Evolutionary conservation across 2,888 invertebrate species (phyloP).

Genomic region (Ectemnius lituratus): DNA sequence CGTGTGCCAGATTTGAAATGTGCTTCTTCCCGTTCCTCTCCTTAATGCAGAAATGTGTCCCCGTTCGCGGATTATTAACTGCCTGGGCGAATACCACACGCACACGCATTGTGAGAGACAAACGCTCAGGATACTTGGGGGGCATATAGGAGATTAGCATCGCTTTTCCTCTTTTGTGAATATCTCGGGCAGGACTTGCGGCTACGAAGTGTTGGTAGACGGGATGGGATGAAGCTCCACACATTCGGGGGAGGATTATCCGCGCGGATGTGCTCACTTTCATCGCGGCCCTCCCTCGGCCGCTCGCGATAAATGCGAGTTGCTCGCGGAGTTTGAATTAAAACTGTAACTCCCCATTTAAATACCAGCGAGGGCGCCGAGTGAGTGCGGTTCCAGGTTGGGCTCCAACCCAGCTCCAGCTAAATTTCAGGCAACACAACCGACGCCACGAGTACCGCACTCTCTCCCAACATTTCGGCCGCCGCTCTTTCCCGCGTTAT

Average conservation of each 20-base stretch:
- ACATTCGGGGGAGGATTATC: background rate
- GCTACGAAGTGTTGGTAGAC: too few relatives aligned
- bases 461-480: background rate
- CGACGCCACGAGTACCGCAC: background rate
- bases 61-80: too few relatives aligned
- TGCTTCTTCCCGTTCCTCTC: conserved; percentile 3
- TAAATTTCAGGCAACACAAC: conserved; percentile 46
- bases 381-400: conserved; percentile 16
- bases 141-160: too few relatives aligned
- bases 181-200: too few relatives aligned
- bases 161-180: too few relatives aligned
- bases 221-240: too few relatives aligned
- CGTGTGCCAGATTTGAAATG: conserved; percentile 13
- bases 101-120: too few relatives aligned
- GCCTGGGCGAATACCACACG: too few relatives aligned
- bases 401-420: conserved; percentile 25
- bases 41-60: background rate
- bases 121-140: too few relatives aligned
- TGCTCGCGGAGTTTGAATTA: conserved; percentile 42
- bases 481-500: conserved; percentile 10
- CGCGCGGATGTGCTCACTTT: conserved; percentile 5
- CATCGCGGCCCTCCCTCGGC: conserved; percentile 15
- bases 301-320: conserved; percentile 40
- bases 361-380: conserved; percentile 26
- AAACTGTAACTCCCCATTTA: conserved; percentile 52